Evolutionary conservation across 2,888 invertebrate species (phyloP).

Genomic region (Phasia obesa): DNA sequence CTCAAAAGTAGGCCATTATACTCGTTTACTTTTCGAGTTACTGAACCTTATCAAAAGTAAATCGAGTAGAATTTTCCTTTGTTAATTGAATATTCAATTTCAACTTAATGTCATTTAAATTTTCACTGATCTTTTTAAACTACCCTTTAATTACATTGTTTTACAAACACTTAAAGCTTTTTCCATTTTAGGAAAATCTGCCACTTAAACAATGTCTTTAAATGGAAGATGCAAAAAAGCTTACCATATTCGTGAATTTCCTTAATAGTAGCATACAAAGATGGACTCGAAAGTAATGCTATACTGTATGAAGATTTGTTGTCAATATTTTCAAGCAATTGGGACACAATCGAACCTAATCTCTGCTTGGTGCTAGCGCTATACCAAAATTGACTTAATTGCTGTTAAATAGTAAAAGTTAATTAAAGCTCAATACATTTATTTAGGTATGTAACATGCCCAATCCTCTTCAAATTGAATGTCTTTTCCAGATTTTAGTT

Average conservation of each 20-base stretch:
- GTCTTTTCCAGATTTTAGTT: conserved; percentile 81
- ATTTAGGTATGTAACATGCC: conserved; percentile 84
- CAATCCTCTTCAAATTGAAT: conserved; percentile 90
- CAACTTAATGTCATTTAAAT: too few relatives aligned
- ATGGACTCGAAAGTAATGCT: conserved; percentile 94
- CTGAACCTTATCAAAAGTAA: too few relatives aligned
- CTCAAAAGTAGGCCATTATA: too few relatives aligned
- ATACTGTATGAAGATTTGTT: conserved; percentile 84
- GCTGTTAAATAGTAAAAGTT: conserved; percentile 84
- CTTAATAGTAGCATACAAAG: conserved; percentile 88
- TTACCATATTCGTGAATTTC: conserved; percentile 79
- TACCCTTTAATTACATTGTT: too few relatives aligned
- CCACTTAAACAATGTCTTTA: too few relatives aligned
- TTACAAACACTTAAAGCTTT: too few relatives aligned
- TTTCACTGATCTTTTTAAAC: too few relatives aligned
- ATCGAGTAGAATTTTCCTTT: too few relatives aligned
- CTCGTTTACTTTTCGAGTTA: too few relatives aligned
- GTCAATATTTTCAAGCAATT: conserved; percentile 82
- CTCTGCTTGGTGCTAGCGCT: conserved; percentile 89
- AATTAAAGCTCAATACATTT: neutral
- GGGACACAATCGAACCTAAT: conserved; percentile 87
- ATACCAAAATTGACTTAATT: conserved; percentile 99
- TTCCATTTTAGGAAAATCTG: too few relatives aligned
- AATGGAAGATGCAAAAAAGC: conserved; percentile 26
- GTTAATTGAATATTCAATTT: too few relatives aligned